These are phyloP conservation scores for Eurosta solidaginis DNA, from an alignment of 1,140 invertebrate species.

Conservation along the genomic window DNA sequence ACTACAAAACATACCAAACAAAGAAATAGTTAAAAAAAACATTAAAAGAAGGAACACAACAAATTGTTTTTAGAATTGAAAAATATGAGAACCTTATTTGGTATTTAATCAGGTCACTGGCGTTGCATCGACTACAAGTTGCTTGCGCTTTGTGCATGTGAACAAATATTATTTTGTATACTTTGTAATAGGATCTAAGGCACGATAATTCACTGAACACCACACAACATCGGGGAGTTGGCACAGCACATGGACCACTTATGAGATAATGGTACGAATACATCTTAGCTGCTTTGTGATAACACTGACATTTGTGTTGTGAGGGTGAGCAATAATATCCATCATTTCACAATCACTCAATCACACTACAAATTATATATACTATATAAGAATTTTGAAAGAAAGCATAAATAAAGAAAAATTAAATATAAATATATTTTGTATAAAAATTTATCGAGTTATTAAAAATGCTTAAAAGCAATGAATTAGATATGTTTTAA, in stretches of 20 bases:
- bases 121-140: neutral
- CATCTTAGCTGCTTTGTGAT: neutral
- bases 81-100: slow-evolving; percentile 12
- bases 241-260: neutral
- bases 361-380: slow-evolving; percentile 21
- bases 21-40: neutral
- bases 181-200: neutral
- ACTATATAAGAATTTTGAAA: slow-evolving; percentile 27
- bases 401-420: slow-evolving; percentile 11
- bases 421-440: neutral
- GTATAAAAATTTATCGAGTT: neutral
- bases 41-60: neutral
- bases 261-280: neutral
- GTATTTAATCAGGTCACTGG: neutral
- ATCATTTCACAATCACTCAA: slow-evolving; percentile 2
- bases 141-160: slow-evolving; percentile 3
- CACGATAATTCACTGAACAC: slow-evolving; percentile 2
- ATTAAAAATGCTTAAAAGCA: slow-evolving; percentile 38
- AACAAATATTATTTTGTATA: neutral
- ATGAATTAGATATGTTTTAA: slow-evolving; percentile 56
- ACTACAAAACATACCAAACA: neutral
- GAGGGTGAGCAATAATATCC: neutral
- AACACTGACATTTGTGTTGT: slow-evolving; percentile 10
- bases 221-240: neutral
- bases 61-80: neutral